A percentile compares a stretch with the other conserved stretches of the same genome.
Evolutionary conservation across 2,888 invertebrate genomes (phyloP).

Genomic region (Branchellion lobata): DNA sequence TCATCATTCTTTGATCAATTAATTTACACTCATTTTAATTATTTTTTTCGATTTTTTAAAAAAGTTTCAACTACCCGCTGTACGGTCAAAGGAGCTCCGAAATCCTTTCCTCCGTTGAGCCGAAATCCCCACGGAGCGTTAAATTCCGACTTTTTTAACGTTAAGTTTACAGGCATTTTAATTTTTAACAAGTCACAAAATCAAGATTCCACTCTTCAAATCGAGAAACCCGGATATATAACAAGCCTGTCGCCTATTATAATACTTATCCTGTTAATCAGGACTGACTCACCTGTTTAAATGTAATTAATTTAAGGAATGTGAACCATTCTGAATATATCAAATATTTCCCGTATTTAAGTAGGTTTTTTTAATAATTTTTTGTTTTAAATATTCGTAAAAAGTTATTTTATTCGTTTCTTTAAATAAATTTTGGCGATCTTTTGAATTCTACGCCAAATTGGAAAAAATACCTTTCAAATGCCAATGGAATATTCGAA

Average conservation of each 20-base stretch:
- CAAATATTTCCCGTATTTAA: no score
- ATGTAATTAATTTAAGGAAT: not conserved
- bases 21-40: not conserved
- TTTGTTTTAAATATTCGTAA: no score
- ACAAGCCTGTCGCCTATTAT: not conserved
- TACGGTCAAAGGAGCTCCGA: conserved; percentile 59
- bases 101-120: conserved; percentile 62
- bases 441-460: no score
- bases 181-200: not conserved
- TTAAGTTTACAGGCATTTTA: conserved; percentile 36
- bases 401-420: no score
- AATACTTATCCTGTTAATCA: conserved; percentile 4
- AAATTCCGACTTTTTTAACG: conserved; percentile 50
- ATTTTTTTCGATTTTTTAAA: not conserved
- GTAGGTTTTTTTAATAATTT: no score
- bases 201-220: not conserved
- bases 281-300: conserved; percentile 13
- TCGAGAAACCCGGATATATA: not conserved
- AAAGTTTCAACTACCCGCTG: conserved; percentile 54
- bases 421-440: no score
- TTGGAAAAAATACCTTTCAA: no score
- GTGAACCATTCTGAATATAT: no score
- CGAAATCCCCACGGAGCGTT: conserved; percentile 62
- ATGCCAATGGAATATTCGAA: no score
- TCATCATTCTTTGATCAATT: not conserved